Conservation (phyloP, 2,113 vertebrate species). For the Lepisosteus oculatus region DNA sequence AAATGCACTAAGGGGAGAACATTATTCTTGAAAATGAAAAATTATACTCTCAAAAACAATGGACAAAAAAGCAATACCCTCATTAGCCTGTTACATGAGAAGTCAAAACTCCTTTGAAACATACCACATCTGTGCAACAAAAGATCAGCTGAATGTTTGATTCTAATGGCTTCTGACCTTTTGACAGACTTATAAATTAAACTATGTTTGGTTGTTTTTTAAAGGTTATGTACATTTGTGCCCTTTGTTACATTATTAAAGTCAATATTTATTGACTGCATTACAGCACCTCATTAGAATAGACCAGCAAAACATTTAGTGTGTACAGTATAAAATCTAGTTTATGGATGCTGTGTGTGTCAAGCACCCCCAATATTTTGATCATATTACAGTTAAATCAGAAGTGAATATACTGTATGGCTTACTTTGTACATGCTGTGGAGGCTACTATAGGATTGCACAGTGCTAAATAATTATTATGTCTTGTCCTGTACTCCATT, state of each 20-base stretch:
- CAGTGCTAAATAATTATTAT: no score
- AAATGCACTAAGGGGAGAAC: constrained; percentile 58
- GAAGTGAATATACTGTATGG: no score
- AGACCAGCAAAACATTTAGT: no score
- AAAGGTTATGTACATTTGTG: constrained; percentile 57
- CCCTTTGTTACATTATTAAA: constrained; percentile 57
- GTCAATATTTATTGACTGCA: constrained; percentile 50
- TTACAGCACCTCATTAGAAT: constrained; percentile 38
- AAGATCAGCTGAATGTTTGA: constrained; percentile 48
- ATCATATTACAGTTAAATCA: no score
- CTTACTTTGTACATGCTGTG: no score
- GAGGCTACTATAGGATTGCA: no score
- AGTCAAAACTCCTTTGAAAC: constrained; percentile 16
- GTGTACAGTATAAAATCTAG: no score
- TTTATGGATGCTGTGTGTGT: no score
- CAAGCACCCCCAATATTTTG: no score
- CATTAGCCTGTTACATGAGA: constrained; percentile 39
- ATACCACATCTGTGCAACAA: constrained; percentile 37
- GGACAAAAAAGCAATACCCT: constrained; percentile 36
- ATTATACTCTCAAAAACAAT: constrained; percentile 36
- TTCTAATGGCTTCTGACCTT: constrained; percentile 55
- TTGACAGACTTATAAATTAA: constrained; percentile 62
- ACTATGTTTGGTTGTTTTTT: constrained; percentile 61
- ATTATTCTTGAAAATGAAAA: constrained; percentile 64
- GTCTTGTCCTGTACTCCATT: no score